Percentiles rank a stretch among this genome's conserved stretches.
phyloP scores from a whole-genome alignment of 53 echinoderm and acorn worm species.

The Holothuria leucospilota region DNA sequence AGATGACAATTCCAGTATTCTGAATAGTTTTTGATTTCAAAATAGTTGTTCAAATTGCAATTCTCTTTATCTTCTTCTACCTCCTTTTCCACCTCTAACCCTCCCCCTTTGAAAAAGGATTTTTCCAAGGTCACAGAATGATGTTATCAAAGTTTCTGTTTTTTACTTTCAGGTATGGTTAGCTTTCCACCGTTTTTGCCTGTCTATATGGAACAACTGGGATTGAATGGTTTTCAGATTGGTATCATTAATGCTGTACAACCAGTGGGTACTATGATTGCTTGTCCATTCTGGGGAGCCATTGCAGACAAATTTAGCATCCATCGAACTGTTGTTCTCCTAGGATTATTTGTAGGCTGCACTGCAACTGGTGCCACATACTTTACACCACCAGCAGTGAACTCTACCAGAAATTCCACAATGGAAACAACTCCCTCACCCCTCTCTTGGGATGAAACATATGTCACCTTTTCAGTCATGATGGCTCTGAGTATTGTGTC shows the following conservation, averaged over 20 bases:
- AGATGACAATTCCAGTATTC: too few species aligned
- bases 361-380: constrained; percentile 18
- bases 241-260: constrained; percentile 82
- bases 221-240: constrained; percentile 78
- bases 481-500: constrained; percentile 36
- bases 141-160: not conserved
- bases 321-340: constrained; percentile 67
- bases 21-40: too few species aligned
- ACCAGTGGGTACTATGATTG: constrained; percentile 66
- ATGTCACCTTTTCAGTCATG: constrained; percentile 52
- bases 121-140: too few species aligned
- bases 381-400: constrained; percentile 18
- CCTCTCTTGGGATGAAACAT: constrained; percentile 8
- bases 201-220: constrained; percentile 90
- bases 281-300: constrained; percentile 77
- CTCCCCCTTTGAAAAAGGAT: too few species aligned
- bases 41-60: too few species aligned
- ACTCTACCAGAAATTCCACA: constrained; percentile 1
- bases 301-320: constrained; percentile 86
- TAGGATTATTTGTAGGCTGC: constrained; percentile 3
- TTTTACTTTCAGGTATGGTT: constrained; percentile 59
- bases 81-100: too few species aligned
- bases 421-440: not conserved
- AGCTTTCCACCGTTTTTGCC: constrained; percentile 87
- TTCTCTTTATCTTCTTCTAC: too few species aligned